Evolutionary conservation across 2,113 vertebrate species (phyloP).

Genomic region (Solea senegalensis): DNA sequence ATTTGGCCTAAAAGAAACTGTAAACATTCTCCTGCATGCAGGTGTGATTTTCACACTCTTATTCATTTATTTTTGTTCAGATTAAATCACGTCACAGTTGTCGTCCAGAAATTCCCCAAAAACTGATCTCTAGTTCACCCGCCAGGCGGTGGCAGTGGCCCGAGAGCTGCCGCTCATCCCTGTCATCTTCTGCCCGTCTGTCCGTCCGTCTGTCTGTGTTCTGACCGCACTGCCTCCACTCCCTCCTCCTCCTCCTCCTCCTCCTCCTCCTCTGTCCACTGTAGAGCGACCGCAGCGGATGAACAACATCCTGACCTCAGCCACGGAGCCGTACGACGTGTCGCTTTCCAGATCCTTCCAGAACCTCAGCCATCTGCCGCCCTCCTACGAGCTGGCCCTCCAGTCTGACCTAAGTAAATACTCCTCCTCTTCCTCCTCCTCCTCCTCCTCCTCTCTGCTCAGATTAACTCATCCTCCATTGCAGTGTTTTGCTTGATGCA

Average conservation of each 20-base stretch:
- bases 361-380: slow-evolving; percentile 94
- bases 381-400: slow-evolving; percentile 91
- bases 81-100: too few species aligned
- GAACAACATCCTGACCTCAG: slow-evolving; percentile 98
- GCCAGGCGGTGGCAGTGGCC: background rate
- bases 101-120: background rate
- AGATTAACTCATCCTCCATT: slow-evolving; percentile 78
- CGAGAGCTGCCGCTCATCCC: background rate
- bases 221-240: slow-evolving; percentile 33
- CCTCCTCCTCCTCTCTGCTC: slow-evolving; percentile 69
- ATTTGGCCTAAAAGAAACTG: background rate
- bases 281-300: slow-evolving; percentile 89
- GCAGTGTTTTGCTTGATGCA: slow-evolving; percentile 33
- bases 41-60: background rate
- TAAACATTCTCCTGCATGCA: background rate
- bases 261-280: slow-evolving; percentile 33
- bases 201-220: slow-evolving; percentile 10
- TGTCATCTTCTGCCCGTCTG: background rate
- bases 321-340: slow-evolving; percentile 95
- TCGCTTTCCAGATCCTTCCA: slow-evolving; percentile 97
- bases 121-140: background rate
- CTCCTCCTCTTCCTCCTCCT: slow-evolving; percentile 76
- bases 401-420: slow-evolving; percentile 94
- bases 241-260: slow-evolving; percentile 26
- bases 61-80: too few species aligned